Evolutionary conservation across 2,113 vertebrate genomes (phyloP).

Genomic region (Psammodynastes pulverulentus): DNA sequence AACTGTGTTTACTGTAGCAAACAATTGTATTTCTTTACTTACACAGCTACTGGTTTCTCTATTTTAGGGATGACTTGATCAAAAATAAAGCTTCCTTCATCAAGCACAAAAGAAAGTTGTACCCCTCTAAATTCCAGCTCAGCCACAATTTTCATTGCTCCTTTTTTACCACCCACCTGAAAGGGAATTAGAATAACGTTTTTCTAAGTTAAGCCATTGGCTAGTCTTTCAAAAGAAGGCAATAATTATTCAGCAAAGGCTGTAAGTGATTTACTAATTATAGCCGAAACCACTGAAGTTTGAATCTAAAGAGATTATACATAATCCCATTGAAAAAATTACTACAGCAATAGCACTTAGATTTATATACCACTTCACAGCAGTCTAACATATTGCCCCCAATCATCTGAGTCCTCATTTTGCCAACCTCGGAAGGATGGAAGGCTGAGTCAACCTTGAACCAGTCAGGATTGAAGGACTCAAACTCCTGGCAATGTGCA

Average conservation of each 20-base stretch:
- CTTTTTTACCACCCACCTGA: conserved; percentile 77
- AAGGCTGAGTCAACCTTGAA: too few relatives aligned
- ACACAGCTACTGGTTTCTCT: conserved; percentile 84
- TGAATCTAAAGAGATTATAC: not conserved
- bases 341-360: not conserved
- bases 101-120: conserved; percentile 81
- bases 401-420: too few relatives aligned
- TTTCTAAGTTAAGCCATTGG: not conserved
- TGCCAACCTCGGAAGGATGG: too few relatives aligned
- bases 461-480: too few relatives aligned
- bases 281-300: not conserved
- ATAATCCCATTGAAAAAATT: not conserved
- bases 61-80: conserved; percentile 75
- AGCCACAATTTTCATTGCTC: conserved; percentile 78
- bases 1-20: not conserved
- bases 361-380: too few relatives aligned
- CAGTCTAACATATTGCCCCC: too few relatives aligned
- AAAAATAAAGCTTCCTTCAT: conserved; percentile 78
- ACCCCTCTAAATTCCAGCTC: conserved; percentile 77
- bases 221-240: not conserved
- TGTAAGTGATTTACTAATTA: not conserved
- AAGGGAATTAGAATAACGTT: conserved; percentile 2
- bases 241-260: not conserved
- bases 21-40: conserved; percentile 53
- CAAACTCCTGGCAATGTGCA: too few relatives aligned